Evolutionary conservation across 2,888 invertebrate genomes (phyloP), one percentile per base, ranked within the genome.

Genomic region (Andrena marginata): DNA sequence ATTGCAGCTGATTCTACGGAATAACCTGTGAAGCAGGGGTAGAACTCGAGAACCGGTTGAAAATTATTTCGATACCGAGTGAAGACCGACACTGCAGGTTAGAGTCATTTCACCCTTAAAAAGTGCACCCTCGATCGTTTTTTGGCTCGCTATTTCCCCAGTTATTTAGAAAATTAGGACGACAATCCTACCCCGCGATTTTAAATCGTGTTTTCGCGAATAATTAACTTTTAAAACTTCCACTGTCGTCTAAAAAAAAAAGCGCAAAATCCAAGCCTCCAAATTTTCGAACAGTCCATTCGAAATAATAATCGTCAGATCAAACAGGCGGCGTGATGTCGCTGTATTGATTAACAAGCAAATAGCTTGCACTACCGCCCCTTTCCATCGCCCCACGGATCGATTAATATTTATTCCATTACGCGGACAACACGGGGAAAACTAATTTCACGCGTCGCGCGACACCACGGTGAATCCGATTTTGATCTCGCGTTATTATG

Each of bases 381-480:
- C 10, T 42, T 42, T 42, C 42, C 42, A 16, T 42, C 23, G 56
- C 1, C n/a, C 7, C 35, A 16, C 31, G 42, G 51, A 54, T 67
- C 64, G 77, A 82, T 85, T 80, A 75, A 80, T 85, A 80, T 82
- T 86, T 80, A 80, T 85, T 80, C 63, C 77, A 80, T 85, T 76
- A 73, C 49, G 7, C 42, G 10, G 42, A 65, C 65, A 49, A 59
- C 51, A 35, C 49, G 54, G 69, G 48, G 75, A 80, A 77, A 86
- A 86, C 85, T 85, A 86, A 86, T 86, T 86, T 87, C 85, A 87
- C 87, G 87, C 87, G 77, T 67, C 73, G 62, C 77, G n/a, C 70
- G 70, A 64, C 65, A 49, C 77, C 77, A 56, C 73, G 74, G 54
- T 33, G 62, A 77, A 87, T 85, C 72, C 69, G 80, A 87, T 87